These are phyloP conservation scores for Chondrilla cf. caribensis DNA, from an alignment of 37 sponge, comb jelly and placozoan species.

Conservation along the genomic window DNA sequence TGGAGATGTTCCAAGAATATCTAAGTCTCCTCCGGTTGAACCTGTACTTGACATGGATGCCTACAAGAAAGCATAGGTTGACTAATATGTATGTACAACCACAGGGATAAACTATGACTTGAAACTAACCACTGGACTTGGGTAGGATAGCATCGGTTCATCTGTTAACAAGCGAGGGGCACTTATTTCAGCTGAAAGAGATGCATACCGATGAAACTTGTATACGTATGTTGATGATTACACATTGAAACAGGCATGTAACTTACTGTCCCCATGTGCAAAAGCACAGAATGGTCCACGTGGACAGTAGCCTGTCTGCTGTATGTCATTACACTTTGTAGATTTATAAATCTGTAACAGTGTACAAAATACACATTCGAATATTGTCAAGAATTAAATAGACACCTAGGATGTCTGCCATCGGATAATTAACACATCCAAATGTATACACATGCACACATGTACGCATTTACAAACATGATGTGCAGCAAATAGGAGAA, in stretches of 20 bases:
- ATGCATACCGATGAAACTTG: neutral
- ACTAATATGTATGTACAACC: neutral
- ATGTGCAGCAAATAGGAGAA: no score
- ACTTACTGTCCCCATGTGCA: constrained; percentile 91
- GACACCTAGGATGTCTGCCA: no score
- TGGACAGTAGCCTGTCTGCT: constrained; percentile 96
- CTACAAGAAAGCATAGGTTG: neutral
- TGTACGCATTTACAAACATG: neutral
- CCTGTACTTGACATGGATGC: constrained; percentile 24
- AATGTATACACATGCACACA: neutral
- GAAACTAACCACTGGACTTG: constrained; percentile 25
- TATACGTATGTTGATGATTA: neutral
- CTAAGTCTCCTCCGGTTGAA: constrained; percentile 10
- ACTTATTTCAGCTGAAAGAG: constrained; percentile 54
- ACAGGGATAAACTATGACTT: neutral
- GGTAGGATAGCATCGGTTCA: constrained; percentile 54
- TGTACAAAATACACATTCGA: no score
- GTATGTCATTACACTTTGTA: constrained; percentile 97
- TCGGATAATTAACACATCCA: neutral
- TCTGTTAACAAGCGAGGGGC: constrained; percentile 70
- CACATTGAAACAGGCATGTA: neutral
- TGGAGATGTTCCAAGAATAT: constrained; percentile 36
- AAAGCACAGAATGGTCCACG: constrained; percentile 99
- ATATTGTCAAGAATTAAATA: no score
- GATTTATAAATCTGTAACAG: constrained; percentile 95